Conservation (phyloP, 2,888 invertebrate species). For the Ariolimax columbianus region DNA sequence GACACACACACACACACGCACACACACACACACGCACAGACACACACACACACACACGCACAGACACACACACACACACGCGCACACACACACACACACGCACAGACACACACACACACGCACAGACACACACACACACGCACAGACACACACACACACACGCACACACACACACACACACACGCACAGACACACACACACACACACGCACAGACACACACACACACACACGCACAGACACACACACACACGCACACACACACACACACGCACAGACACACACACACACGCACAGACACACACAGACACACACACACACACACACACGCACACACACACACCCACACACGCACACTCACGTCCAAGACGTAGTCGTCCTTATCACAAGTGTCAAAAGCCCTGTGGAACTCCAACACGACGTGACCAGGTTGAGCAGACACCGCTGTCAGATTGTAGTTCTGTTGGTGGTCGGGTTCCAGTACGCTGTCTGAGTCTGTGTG, state of each 20-base stretch:
- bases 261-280: neutral
- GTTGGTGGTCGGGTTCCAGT: slow-evolving; percentile 67
- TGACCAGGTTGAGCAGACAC: neutral
- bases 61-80: neutral
- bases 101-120: neutral
- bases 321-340: neutral
- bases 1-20: slow-evolving; percentile 66
- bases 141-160: neutral
- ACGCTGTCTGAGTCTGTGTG: slow-evolving; percentile 70
- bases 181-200: neutral
- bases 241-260: neutral
- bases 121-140: neutral
- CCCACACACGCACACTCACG: slow-evolving; percentile 62
- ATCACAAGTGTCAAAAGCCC: slow-evolving; percentile 75
- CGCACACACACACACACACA: neutral
- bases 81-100: neutral
- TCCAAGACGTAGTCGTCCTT: slow-evolving; percentile 73
- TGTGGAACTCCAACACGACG: slow-evolving; percentile 63
- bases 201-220: neutral
- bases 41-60: neutral
- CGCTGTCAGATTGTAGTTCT: slow-evolving; percentile 70
- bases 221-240: neutral
- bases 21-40: neutral
- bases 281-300: neutral
- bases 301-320: neutral